Conservation (phyloP, 1,140 invertebrate species). For the Caligus rogercresseyi region DNA sequence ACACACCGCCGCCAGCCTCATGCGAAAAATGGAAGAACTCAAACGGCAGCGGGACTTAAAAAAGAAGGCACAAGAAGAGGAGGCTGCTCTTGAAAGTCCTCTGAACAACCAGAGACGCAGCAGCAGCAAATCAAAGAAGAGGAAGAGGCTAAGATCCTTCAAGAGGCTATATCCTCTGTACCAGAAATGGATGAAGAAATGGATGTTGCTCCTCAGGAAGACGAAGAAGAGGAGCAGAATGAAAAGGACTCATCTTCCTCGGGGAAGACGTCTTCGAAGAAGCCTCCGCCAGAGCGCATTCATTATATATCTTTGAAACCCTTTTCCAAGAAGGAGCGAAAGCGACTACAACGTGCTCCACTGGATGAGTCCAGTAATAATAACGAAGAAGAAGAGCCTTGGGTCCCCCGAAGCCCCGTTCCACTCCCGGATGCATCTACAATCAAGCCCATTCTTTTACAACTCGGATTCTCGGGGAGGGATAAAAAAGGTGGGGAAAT, state of each 20-base stretch:
- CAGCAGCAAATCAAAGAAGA: no score
- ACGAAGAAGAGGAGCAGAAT: not conserved
- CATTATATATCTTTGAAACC: conserved; percentile 11
- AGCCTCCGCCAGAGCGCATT: no score
- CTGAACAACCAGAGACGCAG: no score
- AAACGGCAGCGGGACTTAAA: not conserved
- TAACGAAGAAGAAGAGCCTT: conserved; percentile 1
- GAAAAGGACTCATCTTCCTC: no score
- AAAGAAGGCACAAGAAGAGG: no score
- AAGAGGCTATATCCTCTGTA: conserved; percentile 5
- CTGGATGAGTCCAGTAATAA: not conserved
- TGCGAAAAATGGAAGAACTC: conserved; percentile 4
- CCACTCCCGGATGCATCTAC: conserved; percentile 4
- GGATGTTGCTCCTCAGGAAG: not conserved
- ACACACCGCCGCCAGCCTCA: not conserved
- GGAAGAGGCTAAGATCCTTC: not conserved
- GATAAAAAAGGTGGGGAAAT: not conserved
- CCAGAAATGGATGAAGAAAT: conserved; percentile 4
- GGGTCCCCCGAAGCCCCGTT: not conserved
- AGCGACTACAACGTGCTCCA: not conserved
- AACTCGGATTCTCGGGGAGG: not conserved
- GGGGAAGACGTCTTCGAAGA: no score
- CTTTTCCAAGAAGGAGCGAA: conserved; percentile 15
- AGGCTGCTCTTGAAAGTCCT: no score
- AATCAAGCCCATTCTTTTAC: conserved; percentile 5